These are phyloP conservation scores for Xestia xanthographa DNA, from an alignment of 2,888 invertebrate genomes.

Conservation along the genomic window DNA sequence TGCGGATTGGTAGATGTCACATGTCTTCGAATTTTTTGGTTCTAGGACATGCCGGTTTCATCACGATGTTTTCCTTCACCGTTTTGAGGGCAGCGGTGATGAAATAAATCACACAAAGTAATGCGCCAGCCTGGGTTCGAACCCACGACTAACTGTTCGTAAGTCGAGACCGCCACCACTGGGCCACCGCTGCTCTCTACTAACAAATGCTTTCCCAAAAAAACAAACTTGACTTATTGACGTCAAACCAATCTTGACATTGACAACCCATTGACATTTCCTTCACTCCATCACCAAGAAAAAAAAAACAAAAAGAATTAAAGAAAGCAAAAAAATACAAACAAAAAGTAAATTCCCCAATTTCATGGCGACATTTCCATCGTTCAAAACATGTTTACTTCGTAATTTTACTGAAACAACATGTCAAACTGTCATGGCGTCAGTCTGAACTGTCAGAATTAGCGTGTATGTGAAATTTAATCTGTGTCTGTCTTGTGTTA, in stretches of 20 bases:
- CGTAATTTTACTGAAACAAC: constrained; percentile 30
- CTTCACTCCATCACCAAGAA: constrained; percentile 11
- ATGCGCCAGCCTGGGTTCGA: no score
- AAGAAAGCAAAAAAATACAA: constrained; percentile 10
- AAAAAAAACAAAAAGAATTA: constrained; percentile 1
- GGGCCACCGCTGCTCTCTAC: no score
- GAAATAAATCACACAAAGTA: no score
- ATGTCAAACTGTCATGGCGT: constrained; percentile 50
- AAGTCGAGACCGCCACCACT: no score
- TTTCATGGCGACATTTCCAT: constrained; percentile 32
- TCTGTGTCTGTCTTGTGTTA: constrained; percentile 34
- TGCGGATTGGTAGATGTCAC: no score
- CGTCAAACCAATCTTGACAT: constrained; percentile 43
- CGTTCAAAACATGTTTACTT: constrained; percentile 54
- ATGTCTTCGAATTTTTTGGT: no score
- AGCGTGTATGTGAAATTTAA: constrained; percentile 50
- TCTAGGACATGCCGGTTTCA: no score
- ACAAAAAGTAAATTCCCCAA: constrained; percentile 21
- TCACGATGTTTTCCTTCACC: no score
- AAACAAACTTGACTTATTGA: constrained; percentile 30
- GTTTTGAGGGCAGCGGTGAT: no score
- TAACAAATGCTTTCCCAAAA: not conserved
- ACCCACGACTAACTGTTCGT: no score
- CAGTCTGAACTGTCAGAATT: constrained; percentile 34
- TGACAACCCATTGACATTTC: constrained; percentile 42